These are phyloP conservation scores for Limenitis camilla DNA, from an alignment of 2,888 invertebrate species.

Conservation along the genomic window DNA sequence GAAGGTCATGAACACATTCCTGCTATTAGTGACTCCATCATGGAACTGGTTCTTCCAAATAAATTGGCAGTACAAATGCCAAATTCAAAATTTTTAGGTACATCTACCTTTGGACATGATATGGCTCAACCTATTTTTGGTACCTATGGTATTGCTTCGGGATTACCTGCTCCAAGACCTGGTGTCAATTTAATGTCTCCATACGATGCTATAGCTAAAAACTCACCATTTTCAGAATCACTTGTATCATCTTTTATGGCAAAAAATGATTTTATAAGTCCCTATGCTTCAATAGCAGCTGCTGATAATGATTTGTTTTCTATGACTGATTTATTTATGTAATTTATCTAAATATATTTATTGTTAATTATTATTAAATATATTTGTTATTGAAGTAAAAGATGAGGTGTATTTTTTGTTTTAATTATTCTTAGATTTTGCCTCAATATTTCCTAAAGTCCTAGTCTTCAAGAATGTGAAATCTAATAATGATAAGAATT, in stretches of 20 bases:
- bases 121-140: conserved; percentile 22
- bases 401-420: neutral
- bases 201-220: conserved; percentile 28
- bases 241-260: conserved; percentile 17
- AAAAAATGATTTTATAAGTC: conserved; percentile 46
- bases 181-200: conserved; percentile 29
- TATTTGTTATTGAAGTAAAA: neutral
- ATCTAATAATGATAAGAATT: no score
- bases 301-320: conserved; percentile 43
- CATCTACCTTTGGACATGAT: conserved; percentile 30
- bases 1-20: conserved; percentile 10
- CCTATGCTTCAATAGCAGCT: conserved; percentile 38
- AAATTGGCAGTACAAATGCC: conserved; percentile 19
- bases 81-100: conserved; percentile 33
- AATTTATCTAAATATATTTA: conserved; percentile 1
- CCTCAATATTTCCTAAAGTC: no score
- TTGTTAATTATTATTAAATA: neutral
- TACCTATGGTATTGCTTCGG: conserved; percentile 17
- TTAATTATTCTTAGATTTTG: neutral
- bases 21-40: conserved; percentile 11
- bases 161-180: conserved; percentile 20
- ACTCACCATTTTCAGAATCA: conserved; percentile 9
- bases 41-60: conserved; percentile 1
- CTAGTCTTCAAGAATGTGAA: no score
- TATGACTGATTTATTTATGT: conserved; percentile 34